phyloP scores from a whole-genome alignment of 2,888 invertebrate genomes.

The Apotomis capreana region DNA sequence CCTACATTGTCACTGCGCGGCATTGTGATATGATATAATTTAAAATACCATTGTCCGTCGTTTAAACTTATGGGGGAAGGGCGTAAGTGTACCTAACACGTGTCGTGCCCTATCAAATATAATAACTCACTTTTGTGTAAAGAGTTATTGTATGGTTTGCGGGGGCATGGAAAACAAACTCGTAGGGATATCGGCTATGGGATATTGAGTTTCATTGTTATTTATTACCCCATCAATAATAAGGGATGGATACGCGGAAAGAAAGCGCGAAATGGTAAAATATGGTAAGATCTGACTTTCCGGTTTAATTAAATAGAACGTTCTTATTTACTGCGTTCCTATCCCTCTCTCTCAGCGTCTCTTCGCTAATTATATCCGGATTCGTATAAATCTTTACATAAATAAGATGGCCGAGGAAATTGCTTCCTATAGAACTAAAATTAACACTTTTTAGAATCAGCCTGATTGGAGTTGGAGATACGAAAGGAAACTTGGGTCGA shows the following conservation, averaged over 20 bases:
- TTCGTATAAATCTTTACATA: conserved; percentile 23
- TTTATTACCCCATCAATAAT: conserved; percentile 31
- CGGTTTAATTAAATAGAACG: conserved; percentile 26
- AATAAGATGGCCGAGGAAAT: conserved; percentile 7
- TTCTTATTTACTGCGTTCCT: conserved; percentile 18
- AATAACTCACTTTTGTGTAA: conserved; percentile 45
- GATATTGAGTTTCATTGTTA: conserved; percentile 36
- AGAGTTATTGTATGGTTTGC: conserved; percentile 39
- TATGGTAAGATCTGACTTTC: conserved; percentile 23
- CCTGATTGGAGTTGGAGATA: neutral
- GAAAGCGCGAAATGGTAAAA: conserved; percentile 16
- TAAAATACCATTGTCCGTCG: conserved; percentile 75
- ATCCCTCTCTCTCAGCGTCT: neutral
- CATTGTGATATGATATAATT: conserved; percentile 71
- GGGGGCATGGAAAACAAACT: conserved; percentile 28
- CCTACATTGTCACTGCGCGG: conserved; percentile 59
- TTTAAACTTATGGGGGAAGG: conserved; percentile 74
- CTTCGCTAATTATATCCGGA: conserved; percentile 28
- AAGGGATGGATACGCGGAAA: conserved; percentile 10
- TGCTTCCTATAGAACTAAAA: conserved; percentile 2
- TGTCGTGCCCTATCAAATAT: conserved; percentile 56
- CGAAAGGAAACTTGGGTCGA: conserved; percentile 7
- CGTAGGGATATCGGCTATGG: conserved; percentile 15
- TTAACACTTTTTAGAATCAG: neutral
- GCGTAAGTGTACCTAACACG: conserved; percentile 69